These are phyloP conservation scores for Laticauda laticaudata DNA, from an alignment of 2,113 vertebrate genomes.

Conservation along the genomic window DNA sequence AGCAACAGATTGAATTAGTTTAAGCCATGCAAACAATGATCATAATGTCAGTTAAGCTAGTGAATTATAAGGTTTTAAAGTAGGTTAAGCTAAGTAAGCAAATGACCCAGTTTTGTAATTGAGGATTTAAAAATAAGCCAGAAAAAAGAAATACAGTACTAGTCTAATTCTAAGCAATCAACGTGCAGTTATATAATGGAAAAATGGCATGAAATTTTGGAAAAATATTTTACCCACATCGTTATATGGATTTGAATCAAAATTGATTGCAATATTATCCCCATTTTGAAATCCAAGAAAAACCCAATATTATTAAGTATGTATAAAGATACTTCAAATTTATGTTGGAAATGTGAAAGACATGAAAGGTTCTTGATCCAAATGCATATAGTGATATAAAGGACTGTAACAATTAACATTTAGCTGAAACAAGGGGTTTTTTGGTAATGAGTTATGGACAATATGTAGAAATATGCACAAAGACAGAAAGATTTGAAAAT, in stretches of 20 bases:
- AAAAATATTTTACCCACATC: background rate
- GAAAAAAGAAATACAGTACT: background rate
- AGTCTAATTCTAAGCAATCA: background rate
- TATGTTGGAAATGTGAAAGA: background rate
- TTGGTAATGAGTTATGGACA: background rate
- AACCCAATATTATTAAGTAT: background rate
- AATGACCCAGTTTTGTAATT: slow-evolving; percentile 56
- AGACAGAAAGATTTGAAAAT: background rate
- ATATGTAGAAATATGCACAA: background rate
- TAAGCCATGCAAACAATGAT: background rate
- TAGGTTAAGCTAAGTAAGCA: slow-evolving; percentile 51
- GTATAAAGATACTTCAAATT: background rate
- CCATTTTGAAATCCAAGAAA: background rate
- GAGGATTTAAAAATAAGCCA: background rate
- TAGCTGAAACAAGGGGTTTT: background rate
- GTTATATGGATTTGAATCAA: background rate
- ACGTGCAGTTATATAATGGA: slow-evolving; percentile 21
- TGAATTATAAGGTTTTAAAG: slow-evolving; percentile 34
- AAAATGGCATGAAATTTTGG: slow-evolving; percentile 10
- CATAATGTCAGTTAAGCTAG: slow-evolving; percentile 26
- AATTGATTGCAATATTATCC: background rate
- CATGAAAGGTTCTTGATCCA: background rate
- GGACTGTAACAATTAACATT: background rate
- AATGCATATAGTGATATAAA: background rate
- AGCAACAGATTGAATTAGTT: slow-evolving; percentile 23